Evolutionary conservation across 2,888 invertebrate genomes (phyloP), one percentile per base, ranked within the genome.

Genomic region (Sisyra terminalis): DNA sequence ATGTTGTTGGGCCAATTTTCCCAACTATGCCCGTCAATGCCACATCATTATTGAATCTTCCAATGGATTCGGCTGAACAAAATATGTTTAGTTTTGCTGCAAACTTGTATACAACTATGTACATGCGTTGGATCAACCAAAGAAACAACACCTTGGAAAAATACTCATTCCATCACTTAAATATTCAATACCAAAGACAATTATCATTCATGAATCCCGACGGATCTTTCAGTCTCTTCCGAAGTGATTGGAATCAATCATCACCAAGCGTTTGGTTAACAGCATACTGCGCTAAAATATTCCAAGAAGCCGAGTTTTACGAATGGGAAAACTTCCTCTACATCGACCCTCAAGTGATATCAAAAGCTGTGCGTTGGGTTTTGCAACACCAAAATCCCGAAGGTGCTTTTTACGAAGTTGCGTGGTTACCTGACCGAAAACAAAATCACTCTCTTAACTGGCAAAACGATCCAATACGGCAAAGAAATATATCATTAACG

Each of bases 291-390:
- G 82, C 86, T 0, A 73, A 87, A 49, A 74, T 87, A 39, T 80
- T 96, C 58, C 84, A 90, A 59, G 88, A 89, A 56, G 93, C 92
- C 0, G 85, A 85, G 30, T 92, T 92, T 62, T 90, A 92, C 55
- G 94, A 96, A 59, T 96, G 94, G 94, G 93, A 94, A 66, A 89
- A 92, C 60, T 89, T 80, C 55, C 78, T 96, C 43, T 96, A 88
- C 63, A 89, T 96, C 49, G 93, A 94, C 59, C 85, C 89, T 0
- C 69, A 74, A 35, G 83, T 89, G 49, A 86, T 94, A 52, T 76
- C 84, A 3, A 79, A 78, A 57, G 78, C 93, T 1, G 83, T 90
- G 2, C 69, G 77, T 1, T 96, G 90, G 89, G 66, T 96, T 2
- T 61, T 94, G 44, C 69, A 78, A 40, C 86, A 88, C 61, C 94